A percentile compares a stretch with the other conserved stretches of the same genome.
Conservation (phyloP, 37 sponge, comb jelly and placozoan species). For the Agelas oroides region DNA sequence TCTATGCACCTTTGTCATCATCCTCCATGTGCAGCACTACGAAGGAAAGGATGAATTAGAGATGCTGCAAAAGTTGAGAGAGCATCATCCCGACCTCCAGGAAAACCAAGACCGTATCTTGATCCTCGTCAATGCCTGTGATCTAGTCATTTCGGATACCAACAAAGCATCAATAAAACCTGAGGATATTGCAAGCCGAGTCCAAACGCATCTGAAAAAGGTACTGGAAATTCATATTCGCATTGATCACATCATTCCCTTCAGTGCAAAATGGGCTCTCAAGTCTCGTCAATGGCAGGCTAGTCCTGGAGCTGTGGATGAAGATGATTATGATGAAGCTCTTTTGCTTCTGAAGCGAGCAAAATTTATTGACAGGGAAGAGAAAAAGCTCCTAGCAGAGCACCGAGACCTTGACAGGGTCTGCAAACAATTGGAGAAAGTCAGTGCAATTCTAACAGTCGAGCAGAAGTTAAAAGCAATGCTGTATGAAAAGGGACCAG, state of each 20-base stretch:
- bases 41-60: too few relatives aligned
- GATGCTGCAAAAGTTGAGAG: too few relatives aligned
- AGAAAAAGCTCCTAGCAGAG: not conserved
- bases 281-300: not conserved
- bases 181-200: too few relatives aligned
- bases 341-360: not conserved
- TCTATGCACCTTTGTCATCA: too few relatives aligned
- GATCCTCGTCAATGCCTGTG: too few relatives aligned
- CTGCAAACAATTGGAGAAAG: not conserved
- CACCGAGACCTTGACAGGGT: not conserved
- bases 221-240: not conserved
- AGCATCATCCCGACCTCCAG: too few relatives aligned
- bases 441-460: not conserved
- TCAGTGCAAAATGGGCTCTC: constrained; percentile 10
- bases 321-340: not conserved
- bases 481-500: not conserved
- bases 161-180: too few relatives aligned
- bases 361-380: not conserved
- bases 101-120: too few relatives aligned
- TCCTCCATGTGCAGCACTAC: too few relatives aligned
- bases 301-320: not conserved
- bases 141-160: too few relatives aligned
- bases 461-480: not conserved
- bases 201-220: not conserved
- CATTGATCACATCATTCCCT: not conserved